Evolutionary conservation across 2,888 invertebrate species (phyloP).

Genomic region (Drosophila falleni): DNA sequence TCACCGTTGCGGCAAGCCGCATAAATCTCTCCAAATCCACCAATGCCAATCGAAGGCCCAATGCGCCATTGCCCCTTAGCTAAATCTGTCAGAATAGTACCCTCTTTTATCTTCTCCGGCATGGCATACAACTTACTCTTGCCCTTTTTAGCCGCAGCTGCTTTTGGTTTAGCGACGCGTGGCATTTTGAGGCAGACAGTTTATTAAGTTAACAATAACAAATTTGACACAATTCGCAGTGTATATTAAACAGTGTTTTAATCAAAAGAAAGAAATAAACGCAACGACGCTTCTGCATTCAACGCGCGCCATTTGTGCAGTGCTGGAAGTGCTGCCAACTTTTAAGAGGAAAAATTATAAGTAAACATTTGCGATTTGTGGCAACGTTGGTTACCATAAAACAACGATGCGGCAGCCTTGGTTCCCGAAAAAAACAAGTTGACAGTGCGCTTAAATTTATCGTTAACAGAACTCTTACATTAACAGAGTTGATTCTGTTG

Average conservation of each 20-base stretch:
- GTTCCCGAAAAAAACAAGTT: not conserved
- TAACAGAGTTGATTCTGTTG: constrained; percentile 3
- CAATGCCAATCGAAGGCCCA: constrained; percentile 94
- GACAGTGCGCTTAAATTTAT: constrained; percentile 5
- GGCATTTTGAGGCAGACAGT: constrained; percentile 65
- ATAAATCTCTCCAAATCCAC: constrained; percentile 98
- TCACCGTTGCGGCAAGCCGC: constrained; percentile 89
- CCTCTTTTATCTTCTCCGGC: constrained; percentile 85
- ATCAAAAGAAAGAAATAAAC: constrained; percentile 17
- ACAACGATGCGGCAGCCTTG: too few relatives aligned
- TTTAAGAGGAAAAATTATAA: too few relatives aligned
- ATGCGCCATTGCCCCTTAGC: constrained; percentile 93
- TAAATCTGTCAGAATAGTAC: constrained; percentile 92
- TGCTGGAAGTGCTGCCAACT: not conserved
- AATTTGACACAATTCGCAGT: constrained; percentile 3
- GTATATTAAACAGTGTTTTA: not conserved
- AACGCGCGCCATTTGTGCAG: constrained; percentile 40
- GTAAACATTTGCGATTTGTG: too few relatives aligned
- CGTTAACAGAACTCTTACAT: constrained; percentile 12
- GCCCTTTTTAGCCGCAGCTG: constrained; percentile 62
- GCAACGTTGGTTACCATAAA: too few relatives aligned
- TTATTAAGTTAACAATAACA: not conserved
- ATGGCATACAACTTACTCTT: constrained; percentile 82
- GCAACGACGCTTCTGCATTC: constrained; percentile 10
- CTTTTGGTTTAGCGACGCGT: constrained; percentile 68